Evolutionary conservation across 2,113 vertebrate species (phyloP), one percentile per base, ranked within the genome.

Genomic region (Hippopotamus amphibius): DNA sequence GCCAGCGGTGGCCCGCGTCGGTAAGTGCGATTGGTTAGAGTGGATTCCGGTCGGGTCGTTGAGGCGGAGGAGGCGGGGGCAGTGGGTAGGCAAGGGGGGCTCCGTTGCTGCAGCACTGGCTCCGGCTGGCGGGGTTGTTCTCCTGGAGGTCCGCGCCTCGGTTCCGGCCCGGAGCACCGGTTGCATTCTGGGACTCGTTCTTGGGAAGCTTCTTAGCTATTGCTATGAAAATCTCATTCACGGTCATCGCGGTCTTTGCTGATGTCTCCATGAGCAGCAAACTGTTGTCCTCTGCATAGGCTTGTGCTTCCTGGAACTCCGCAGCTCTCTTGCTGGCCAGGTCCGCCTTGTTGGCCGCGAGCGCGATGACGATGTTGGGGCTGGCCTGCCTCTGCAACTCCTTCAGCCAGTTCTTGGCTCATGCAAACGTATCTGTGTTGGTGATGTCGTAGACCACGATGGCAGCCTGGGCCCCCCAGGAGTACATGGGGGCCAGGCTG

Each of bases 351-450:
- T 99, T 99, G 68, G 99, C 99, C 21, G 99, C 99, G 96, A 99
- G 98, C 55, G 99, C 99, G 92, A 99, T 99, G 72, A 99, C 99
- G 21, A 99, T 99, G 96, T 99, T 99, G 8, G 99, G 99, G 96
- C 99, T 99, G 93, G 99, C 99, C 99, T 99, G 99, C 98, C 99
- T 98, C 99, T 99, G 99, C 82, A 99, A 98, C 98, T 99, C 99
- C 98, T 99, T 99, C 98, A 99, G 99, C 99, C 99, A 99, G 98
- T 99, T 99, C 99, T 99, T 99, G 98, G 99, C 99, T 98, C 99
- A 99, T 98, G 99, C 99, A 97, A 99, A 99, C 14, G 99, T 99
- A 95, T 99, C 99, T 98, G 99, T 99, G 99, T 99, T 99, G 22
- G 99, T 99, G 99, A 99, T 99, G 98, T 99, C 99, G 50, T 99